Percentiles rank a stretch among this genome's conserved stretches.
Conservation (phyloP, 2,888 invertebrate species). For the Lamellibrachia columna region DNA sequence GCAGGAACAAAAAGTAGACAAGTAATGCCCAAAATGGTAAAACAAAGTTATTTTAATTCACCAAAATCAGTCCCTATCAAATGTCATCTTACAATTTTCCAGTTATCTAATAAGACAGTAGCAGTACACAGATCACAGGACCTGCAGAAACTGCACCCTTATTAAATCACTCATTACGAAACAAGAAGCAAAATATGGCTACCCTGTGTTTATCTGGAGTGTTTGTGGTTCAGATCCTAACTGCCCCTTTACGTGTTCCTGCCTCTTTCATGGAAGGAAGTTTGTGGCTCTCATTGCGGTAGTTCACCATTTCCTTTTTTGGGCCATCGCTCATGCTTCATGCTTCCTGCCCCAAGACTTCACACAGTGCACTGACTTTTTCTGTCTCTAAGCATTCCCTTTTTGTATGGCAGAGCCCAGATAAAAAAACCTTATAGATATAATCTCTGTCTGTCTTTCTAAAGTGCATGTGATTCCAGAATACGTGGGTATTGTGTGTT, state of each 20-base stretch:
- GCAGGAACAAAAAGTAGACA: no score
- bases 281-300: background rate
- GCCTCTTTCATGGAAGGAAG: background rate
- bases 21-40: no score
- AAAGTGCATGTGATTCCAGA: background rate
- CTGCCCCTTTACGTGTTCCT: background rate
- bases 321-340: background rate
- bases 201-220: background rate
- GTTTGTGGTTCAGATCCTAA: background rate
- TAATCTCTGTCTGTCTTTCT: background rate
- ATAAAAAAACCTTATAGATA: background rate
- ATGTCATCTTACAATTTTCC: no score
- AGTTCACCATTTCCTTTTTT: background rate
- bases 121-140: background rate
- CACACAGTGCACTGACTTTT: background rate
- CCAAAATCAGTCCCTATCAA: no score
- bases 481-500: background rate
- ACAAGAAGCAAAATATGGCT: background rate
- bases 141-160: background rate
- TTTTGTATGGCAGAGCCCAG: background rate
- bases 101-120: background rate
- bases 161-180: background rate
- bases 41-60: no score
- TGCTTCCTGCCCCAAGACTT: background rate
- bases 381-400: background rate